A percentile compares a stretch with the other conserved stretches of the same genome.
Evolutionary conservation across 2,888 invertebrate genomes (phyloP).

Genomic region (Oxyteleia sp.): DNA sequence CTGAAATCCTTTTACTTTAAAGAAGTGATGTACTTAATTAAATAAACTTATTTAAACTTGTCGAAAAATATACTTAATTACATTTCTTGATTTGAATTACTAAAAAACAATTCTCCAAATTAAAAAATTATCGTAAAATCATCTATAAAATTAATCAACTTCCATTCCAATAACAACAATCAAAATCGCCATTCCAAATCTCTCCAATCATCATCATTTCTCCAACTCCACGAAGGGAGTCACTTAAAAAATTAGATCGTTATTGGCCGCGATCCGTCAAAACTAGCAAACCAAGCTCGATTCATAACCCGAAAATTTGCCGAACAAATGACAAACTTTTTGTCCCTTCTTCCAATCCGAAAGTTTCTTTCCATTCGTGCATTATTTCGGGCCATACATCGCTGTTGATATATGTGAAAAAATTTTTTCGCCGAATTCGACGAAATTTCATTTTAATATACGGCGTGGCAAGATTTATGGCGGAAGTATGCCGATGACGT

Average conservation of each 20-base stretch:
- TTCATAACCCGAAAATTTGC: constrained; percentile 33
- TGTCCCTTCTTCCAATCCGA: constrained; percentile 44
- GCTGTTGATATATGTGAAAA: constrained; percentile 56
- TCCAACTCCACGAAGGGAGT: neutral
- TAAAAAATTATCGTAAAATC: no score
- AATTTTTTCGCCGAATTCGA: constrained; percentile 49
- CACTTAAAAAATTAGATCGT: neutral
- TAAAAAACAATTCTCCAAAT: no score
- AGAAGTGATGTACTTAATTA: no score
- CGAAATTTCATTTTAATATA: constrained; percentile 63
- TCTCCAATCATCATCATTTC: neutral
- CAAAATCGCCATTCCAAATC: no score
- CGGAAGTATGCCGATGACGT: constrained; percentile 55
- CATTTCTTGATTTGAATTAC: no score
- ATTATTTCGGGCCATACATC: constrained; percentile 33
- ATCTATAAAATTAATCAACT: no score
- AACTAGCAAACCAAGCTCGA: constrained; percentile 1
- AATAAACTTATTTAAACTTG: no score
- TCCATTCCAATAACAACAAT: no score
- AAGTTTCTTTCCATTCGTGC: constrained; percentile 49
- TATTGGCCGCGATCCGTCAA: constrained; percentile 5
- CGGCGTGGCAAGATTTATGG: constrained; percentile 39
- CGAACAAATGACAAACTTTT: constrained; percentile 33
- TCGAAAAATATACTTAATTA: no score
- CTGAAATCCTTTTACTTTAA: no score